Evolutionary conservation across 2,797 vertebrate species (phyloP), one percentile per base, ranked within the genome.

Genomic region (Manis crassicaudata): DNA sequence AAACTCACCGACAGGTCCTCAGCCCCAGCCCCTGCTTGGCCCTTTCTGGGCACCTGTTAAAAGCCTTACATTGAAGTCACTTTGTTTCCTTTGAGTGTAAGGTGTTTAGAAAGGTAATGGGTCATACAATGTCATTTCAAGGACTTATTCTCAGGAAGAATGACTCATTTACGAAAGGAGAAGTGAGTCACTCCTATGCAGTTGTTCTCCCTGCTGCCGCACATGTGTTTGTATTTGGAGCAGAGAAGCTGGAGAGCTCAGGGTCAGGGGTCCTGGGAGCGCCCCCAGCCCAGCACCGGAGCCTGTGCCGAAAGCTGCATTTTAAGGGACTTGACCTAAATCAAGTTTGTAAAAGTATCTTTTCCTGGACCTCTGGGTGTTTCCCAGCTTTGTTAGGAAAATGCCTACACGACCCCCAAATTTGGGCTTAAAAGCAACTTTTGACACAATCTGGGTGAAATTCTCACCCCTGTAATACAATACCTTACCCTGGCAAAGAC

Each of bases 81-180:
- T 29, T 65, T 40, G 29, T 18, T 32, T 35, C 72, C 84, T 54
- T 79, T 46, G 25, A 60, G 43, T 18, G 13, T 5, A 25, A 9
- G n/a, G 37, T 20, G 25, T 68, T 50, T 23, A 18, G 63, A 67
- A 84, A 93, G 91, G 75, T n/a, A 3, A 3, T 3, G 3, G 63
- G 7, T 75, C 58, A 25, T 0, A 0, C 0, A 27, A 0, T 35
- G 2, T 77, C 85, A 50, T 75, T 93, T 90, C 46, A 88, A 87
- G 76, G 43, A 35, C 21, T 3, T 56, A 32, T 32, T 76, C 18
- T 37, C 13, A 17, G 50, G 65, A 90, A 86, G 11, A 87, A 72
- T 37, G 90, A 94, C 43, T 80, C 43, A 50, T 6, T 85, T 63
- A 0, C 77, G 83, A 35, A 68, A 90, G 94, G 75, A 68, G 50